Percentiles rank a stretch among this genome's conserved stretches.
phyloP scores from a whole-genome alignment of 2,888 invertebrate genomes.

The Agonopterix heracliana region DNA sequence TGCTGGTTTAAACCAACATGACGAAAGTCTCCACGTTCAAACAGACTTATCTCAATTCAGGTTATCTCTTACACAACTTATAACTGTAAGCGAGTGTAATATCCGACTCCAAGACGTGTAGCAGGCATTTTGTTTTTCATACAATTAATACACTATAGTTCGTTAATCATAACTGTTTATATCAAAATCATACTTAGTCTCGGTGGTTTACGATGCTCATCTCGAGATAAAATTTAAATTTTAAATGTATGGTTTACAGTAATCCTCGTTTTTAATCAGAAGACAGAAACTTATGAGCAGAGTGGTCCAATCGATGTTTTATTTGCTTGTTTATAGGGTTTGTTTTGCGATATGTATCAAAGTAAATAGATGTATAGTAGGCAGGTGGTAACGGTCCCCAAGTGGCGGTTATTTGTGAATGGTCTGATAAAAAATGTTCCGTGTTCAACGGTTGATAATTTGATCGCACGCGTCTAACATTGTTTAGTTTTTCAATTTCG shows the following conservation, averaged over 20 bases:
- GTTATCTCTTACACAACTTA: slow-evolving; percentile 57
- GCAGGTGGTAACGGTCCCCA: slow-evolving; percentile 67
- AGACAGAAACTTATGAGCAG: background rate
- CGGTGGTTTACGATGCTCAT: slow-evolving; percentile 1
- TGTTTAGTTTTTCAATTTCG: slow-evolving; percentile 1
- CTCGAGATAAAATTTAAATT: slow-evolving; percentile 5
- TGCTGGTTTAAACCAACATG: slow-evolving; percentile 9
- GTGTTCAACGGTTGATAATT: slow-evolving; percentile 6
- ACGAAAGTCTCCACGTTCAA: slow-evolving; percentile 32
- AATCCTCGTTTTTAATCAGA: background rate
- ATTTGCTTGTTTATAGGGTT: slow-evolving; percentile 1
- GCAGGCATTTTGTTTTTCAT: slow-evolving; percentile 4
- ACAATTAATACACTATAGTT: slow-evolving; percentile 17
- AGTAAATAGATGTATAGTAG: slow-evolving; percentile 10
- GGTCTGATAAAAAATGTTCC: slow-evolving; percentile 44
- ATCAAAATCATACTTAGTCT: slow-evolving; percentile 7
- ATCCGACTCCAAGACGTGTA: slow-evolving; percentile 19
- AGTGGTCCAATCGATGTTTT: slow-evolving; percentile 1
- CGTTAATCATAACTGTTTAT: slow-evolving; percentile 18
- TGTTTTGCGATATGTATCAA: background rate
- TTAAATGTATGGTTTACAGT: slow-evolving; percentile 2
- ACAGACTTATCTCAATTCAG: slow-evolving; percentile 53
- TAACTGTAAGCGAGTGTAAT: slow-evolving; percentile 52
- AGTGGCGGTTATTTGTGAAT: slow-evolving; percentile 66
- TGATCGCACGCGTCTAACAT: slow-evolving; percentile 2